Evolutionary conservation across 2,888 invertebrate species (phyloP).

Genomic region (Epistrophella euchroma): DNA sequence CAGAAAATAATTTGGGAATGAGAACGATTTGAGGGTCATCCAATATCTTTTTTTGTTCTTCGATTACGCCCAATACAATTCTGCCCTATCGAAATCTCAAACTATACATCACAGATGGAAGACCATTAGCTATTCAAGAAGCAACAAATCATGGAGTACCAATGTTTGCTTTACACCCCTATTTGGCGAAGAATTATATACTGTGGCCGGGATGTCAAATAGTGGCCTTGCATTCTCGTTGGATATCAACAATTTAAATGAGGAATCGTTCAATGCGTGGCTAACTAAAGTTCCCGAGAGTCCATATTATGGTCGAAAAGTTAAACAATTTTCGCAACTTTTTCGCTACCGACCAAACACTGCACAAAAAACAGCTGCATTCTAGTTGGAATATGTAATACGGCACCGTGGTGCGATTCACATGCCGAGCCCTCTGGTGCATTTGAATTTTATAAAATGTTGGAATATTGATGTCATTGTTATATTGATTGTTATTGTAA

Average conservation of each 20-base stretch:
- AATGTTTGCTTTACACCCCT: constrained; percentile 48
- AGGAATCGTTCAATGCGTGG: constrained; percentile 72
- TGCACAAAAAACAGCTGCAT: constrained; percentile 85
- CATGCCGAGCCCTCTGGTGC: constrained; percentile 85
- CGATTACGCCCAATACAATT: constrained; percentile 19
- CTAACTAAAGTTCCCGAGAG: constrained; percentile 78
- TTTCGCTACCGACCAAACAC: constrained; percentile 85
- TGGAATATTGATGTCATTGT: constrained; percentile 84
- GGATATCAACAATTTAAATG: constrained; percentile 77
- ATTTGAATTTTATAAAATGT: constrained; percentile 84
- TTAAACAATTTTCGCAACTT: constrained; percentile 83
- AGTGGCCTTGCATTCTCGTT: constrained; percentile 79
- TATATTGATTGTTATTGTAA: constrained; percentile 67
- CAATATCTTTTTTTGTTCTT: constrained; percentile 17
- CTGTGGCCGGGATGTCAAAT: constrained; percentile 78
- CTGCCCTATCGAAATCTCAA: constrained; percentile 19
- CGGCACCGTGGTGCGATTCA: constrained; percentile 85
- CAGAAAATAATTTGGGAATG: constrained; percentile 89
- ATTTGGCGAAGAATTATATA: constrained; percentile 79
- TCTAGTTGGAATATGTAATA: constrained; percentile 86
- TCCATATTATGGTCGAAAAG: constrained; percentile 78
- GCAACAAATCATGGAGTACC: constrained; percentile 43
- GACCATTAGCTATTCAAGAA: background rate
- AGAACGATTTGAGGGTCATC: constrained; percentile 84
- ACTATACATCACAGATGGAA: constrained; percentile 53